Conservation (phyloP, 2,888 invertebrate species). For the Pristionchus maxplancki region DNA sequence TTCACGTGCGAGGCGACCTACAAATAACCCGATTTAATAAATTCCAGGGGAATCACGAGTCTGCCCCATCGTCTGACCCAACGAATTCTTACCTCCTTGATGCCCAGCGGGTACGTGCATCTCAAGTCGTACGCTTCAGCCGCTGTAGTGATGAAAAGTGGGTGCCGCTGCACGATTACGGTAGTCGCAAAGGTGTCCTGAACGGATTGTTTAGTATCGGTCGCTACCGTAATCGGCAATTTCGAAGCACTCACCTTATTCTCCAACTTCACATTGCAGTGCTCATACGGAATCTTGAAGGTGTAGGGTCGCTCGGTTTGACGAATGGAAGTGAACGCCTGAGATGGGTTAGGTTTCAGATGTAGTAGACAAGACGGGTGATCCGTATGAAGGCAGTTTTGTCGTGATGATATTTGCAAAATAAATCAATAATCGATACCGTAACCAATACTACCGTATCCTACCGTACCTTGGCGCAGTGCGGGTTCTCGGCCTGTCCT, state of each 20-base stretch:
- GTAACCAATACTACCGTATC: background rate
- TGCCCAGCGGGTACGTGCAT: constrained; percentile 94
- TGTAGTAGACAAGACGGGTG: background rate
- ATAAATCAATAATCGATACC: background rate
- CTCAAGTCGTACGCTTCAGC: constrained; percentile 96
- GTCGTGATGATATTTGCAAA: no score
- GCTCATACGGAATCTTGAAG: constrained; percentile 73
- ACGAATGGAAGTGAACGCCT: constrained; percentile 50
- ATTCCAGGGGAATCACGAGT: constrained; percentile 91
- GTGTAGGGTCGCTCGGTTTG: constrained; percentile 59
- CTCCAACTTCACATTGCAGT: constrained; percentile 73
- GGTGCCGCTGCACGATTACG: constrained; percentile 95
- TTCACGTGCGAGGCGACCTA: constrained; percentile 80
- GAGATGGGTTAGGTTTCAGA: background rate
- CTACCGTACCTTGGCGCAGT: constrained; percentile 66
- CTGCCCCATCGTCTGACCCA: background rate
- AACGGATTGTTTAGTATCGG: constrained; percentile 50
- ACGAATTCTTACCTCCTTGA: constrained; percentile 81
- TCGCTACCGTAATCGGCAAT: background rate
- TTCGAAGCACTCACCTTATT: constrained; percentile 60
- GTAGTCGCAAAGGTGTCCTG: constrained; percentile 80
- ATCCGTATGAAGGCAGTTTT: background rate
- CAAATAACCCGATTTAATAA: constrained; percentile 79
- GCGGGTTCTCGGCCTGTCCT: constrained; percentile 75
- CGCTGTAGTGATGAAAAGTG: constrained; percentile 92